Evolutionary conservation across 2,888 invertebrate genomes (phyloP).

Genomic region (Hyalella azteca): DNA sequence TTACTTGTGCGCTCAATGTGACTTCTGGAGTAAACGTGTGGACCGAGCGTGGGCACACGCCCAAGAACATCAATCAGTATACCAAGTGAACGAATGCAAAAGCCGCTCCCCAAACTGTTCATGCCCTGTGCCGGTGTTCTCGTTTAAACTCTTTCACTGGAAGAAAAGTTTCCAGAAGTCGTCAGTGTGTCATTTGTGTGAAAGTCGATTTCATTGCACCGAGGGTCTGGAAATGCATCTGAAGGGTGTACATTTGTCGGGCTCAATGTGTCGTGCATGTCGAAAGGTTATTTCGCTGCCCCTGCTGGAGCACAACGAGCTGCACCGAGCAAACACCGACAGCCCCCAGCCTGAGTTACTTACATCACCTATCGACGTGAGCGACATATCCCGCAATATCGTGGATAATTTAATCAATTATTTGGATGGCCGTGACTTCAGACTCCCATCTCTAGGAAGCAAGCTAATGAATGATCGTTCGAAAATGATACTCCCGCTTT

Average conservation of each 20-base stretch:
- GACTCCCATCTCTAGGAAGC: conserved; percentile 27
- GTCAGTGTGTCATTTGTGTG: conserved; percentile 43
- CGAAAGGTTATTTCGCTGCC: not conserved
- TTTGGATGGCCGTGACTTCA: conserved; percentile 51
- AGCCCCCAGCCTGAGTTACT: not conserved
- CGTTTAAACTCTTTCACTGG: conserved; percentile 47
- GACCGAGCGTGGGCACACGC: conserved; percentile 51
- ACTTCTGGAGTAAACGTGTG: conserved; percentile 43
- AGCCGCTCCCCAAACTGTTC: not conserved
- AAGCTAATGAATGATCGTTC: conserved; percentile 45
- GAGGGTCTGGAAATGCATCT: conserved; percentile 44
- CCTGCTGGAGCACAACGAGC: conserved; percentile 31
- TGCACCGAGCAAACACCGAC: not conserved
- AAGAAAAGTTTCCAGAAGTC: conserved; percentile 35
- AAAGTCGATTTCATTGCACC: conserved; percentile 49
- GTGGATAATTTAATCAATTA: conserved; percentile 51
- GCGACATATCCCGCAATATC: conserved; percentile 48
- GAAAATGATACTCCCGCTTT: conserved; percentile 45
- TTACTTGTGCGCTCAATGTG: conserved; percentile 49
- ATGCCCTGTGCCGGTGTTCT: conserved; percentile 3
- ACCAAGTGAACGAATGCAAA: conserved; percentile 40
- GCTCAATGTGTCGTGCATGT: conserved; percentile 41
- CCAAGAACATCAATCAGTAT: conserved; percentile 47
- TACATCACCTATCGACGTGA: not conserved
- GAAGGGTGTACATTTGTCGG: conserved; percentile 42